Conservation (phyloP, 1,140 invertebrate species). For the Cataglyphis hispanica region DNA sequence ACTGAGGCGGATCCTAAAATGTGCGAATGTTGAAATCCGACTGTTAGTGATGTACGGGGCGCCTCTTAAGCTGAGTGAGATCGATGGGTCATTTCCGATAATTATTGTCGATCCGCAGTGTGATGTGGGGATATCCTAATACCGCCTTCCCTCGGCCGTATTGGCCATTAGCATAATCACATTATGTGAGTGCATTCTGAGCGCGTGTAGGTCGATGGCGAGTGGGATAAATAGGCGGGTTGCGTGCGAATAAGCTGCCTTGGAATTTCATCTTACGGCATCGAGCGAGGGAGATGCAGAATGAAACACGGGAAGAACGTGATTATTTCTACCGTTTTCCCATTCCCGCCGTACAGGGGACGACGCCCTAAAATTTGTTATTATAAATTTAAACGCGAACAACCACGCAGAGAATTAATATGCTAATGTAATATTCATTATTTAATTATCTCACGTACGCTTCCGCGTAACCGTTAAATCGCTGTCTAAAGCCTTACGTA, state of each 20-base stretch:
- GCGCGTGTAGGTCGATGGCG: constrained; percentile 69
- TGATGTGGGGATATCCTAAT: constrained; percentile 33
- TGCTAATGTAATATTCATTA: constrained; percentile 2
- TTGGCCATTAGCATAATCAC: constrained; percentile 76
- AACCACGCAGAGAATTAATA: constrained; percentile 14
- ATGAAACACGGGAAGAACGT: constrained; percentile 13
- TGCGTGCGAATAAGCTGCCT: constrained; percentile 43
- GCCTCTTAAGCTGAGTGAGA: constrained; percentile 18
- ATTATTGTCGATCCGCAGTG: constrained; percentile 36
- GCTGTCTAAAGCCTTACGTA: not conserved
- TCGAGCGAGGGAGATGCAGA: not conserved
- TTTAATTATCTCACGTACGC: constrained; percentile 43
- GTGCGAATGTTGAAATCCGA: not conserved
- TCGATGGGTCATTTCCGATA: constrained; percentile 52
- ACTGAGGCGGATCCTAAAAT: not conserved
- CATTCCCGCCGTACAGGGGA: not conserved
- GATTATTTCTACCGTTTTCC: constrained; percentile 32
- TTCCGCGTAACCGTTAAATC: constrained; percentile 14
- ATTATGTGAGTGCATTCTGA: constrained; percentile 69
- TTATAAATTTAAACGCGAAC: constrained; percentile 16
- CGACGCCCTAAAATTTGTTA: not conserved
- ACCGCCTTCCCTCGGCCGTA: not conserved
- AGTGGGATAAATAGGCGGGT: constrained; percentile 65
- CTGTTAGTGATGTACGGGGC: not conserved
- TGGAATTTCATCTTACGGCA: constrained; percentile 31